Evolutionary conservation across 2,797 vertebrate species (phyloP), one percentile per base, ranked within the genome.

Genomic region (Zenarchopterus dispar): DNA sequence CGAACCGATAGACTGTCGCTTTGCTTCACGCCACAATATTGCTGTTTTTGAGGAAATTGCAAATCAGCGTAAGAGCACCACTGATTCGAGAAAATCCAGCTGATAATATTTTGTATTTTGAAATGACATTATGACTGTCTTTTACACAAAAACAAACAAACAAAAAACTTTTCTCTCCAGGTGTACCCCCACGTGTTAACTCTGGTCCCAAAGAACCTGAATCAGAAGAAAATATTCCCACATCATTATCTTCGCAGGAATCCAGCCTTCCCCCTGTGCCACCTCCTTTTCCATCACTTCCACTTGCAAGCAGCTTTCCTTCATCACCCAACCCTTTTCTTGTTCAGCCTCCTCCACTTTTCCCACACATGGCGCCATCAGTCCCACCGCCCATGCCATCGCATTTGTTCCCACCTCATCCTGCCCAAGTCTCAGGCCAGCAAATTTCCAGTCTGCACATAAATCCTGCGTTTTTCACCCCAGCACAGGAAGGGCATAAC

Each of bases 381-480:
- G 91, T 89, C 77, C 92, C 85, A 85, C 93, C 84, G 46, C 93
- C 87, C 80, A 90, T 83, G 81, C 93, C 82, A 77, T 94, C 92
- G 69, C 93, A 33, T 88, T 87, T 16, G 87, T 95, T 44, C 87
- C 94, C 94, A 82, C 87, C 94, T 84, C 6, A 90, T 88, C 84
- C 84, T 83, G 62, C 73, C 76, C 6, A 91, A 85, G 67, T 91
- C 84, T 39, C 92, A 76, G 1, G 89, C 87, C 24, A 92, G 79
- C 78, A 92, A 60, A 0, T 93, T 88, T 54, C 94, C 80, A 73
- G 94, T 90, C 90, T 96, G 47, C 95, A 97, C 82, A 89, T 96
- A 80, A 96, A 97, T 68, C 95, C 96, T 0, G 94, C 95, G 46
- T 96, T 96, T 87, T 96, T 97, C 81, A 91, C 89, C 5, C 92